Evolutionary conservation across 1,140 invertebrate species (phyloP).

Genomic region (Grapholita molesta): DNA sequence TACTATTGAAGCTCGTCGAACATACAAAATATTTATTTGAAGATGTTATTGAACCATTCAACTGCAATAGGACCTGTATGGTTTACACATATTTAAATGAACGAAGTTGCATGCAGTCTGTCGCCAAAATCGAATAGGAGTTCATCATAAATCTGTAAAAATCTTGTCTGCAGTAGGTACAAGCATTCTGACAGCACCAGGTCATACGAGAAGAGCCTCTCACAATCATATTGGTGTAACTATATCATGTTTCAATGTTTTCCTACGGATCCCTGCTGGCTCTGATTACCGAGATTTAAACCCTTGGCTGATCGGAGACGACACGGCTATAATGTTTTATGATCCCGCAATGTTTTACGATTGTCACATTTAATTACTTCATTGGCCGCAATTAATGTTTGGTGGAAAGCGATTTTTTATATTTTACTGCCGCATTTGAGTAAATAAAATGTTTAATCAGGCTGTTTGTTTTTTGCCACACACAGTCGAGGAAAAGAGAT

Average conservation of each 20-base stretch:
- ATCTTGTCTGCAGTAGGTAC: not conserved
- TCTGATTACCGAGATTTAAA: not conserved
- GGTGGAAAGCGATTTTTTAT: slow-evolving; percentile 69
- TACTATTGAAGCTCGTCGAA: not conserved
- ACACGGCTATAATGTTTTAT: slow-evolving; percentile 68
- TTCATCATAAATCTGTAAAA: no score
- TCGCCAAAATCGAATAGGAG: no score
- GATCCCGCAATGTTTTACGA: slow-evolving; percentile 66
- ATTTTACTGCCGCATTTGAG: slow-evolving; percentile 72
- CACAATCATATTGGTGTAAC: not conserved
- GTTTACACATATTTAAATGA: no score
- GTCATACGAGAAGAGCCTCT: not conserved
- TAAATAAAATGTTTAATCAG: slow-evolving; percentile 65
- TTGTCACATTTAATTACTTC: slow-evolving; percentile 77
- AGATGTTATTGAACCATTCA: not conserved
- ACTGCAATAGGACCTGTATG: not conserved
- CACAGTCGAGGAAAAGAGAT: slow-evolving; percentile 65
- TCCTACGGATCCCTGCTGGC: not conserved
- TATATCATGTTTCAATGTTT: slow-evolving; percentile 28
- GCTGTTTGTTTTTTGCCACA: slow-evolving; percentile 73
- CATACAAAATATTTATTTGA: not conserved
- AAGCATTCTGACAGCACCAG: not conserved
- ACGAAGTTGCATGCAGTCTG: no score
- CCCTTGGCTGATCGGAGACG: slow-evolving; percentile 22
- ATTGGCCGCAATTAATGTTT: slow-evolving; percentile 75